These are phyloP conservation scores for Halcyon leucocephala DNA, from an alignment of 2,797 vertebrate species.

Conservation along the genomic window DNA sequence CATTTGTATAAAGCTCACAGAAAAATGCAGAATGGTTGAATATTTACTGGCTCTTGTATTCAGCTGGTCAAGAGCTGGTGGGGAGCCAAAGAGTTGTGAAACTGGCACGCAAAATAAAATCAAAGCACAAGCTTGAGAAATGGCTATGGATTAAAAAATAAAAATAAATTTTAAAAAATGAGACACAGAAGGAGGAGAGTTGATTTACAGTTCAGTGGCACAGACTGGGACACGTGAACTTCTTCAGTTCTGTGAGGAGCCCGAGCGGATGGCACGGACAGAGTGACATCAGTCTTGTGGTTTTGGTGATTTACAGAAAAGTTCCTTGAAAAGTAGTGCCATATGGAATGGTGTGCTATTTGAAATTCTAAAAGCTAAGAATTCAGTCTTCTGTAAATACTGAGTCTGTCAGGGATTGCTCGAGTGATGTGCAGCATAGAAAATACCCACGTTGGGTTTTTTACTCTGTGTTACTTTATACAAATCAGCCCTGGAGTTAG, in stretches of 20 bases:
- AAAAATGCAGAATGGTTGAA: neutral
- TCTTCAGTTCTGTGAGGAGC: neutral
- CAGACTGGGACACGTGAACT: neutral
- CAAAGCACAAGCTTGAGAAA: neutral
- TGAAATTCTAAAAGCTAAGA: constrained; percentile 51
- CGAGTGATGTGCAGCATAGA: constrained; percentile 6
- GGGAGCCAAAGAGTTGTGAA: neutral
- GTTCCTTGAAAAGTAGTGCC: neutral
- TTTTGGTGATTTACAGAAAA: neutral
- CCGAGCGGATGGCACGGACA: neutral
- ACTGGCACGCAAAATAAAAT: neutral
- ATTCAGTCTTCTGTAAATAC: constrained; percentile 25
- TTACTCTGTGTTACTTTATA: neutral
- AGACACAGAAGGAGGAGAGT: neutral
- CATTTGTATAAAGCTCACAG: neutral
- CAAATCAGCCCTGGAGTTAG: neutral
- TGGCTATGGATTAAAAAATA: neutral
- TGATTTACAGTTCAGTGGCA: neutral
- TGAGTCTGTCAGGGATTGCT: constrained; percentile 27
- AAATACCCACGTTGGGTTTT: neutral
- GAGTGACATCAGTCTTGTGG: neutral
- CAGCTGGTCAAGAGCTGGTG: neutral
- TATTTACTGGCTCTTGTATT: neutral
- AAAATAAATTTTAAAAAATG: neutral
- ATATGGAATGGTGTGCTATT: constrained; percentile 28